Conservation (phyloP, 2,113 vertebrate species). For the Bolborhynchus lineola region DNA sequence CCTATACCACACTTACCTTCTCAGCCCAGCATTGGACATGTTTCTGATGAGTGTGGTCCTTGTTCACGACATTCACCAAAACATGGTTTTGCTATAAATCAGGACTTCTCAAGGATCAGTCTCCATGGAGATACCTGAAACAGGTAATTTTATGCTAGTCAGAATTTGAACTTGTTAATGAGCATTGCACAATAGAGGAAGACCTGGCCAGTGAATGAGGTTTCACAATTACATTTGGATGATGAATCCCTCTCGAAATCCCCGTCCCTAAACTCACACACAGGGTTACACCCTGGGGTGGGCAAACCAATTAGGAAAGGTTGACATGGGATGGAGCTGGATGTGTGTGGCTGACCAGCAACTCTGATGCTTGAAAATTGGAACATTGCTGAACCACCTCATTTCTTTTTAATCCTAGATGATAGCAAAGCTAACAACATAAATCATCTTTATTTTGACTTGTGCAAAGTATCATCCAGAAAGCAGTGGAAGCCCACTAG, state of each 20-base stretch:
- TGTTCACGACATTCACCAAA: background rate
- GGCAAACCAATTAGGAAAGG: background rate
- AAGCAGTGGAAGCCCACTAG: background rate
- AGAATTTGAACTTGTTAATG: background rate
- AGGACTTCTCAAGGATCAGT: background rate
- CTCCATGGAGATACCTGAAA: background rate
- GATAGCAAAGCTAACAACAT: background rate
- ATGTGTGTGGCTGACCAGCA: background rate
- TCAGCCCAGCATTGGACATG: rapidly evolving
- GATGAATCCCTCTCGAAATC: background rate
- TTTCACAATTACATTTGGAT: background rate
- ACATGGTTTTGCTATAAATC: background rate
- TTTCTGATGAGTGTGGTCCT: background rate
- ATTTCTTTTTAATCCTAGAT: background rate
- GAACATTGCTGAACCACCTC: background rate
- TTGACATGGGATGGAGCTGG: background rate
- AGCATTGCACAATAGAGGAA: background rate
- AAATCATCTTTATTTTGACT: background rate
- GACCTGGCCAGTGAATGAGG: background rate
- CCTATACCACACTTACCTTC: background rate
- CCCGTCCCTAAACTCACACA: background rate
- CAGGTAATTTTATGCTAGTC: background rate
- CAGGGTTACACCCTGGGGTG: background rate
- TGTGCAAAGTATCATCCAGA: background rate
- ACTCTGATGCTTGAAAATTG: background rate